Base-by-base conservation (phyloP, 2,888 invertebrate species). In the Melanostoma scalare region DNA sequence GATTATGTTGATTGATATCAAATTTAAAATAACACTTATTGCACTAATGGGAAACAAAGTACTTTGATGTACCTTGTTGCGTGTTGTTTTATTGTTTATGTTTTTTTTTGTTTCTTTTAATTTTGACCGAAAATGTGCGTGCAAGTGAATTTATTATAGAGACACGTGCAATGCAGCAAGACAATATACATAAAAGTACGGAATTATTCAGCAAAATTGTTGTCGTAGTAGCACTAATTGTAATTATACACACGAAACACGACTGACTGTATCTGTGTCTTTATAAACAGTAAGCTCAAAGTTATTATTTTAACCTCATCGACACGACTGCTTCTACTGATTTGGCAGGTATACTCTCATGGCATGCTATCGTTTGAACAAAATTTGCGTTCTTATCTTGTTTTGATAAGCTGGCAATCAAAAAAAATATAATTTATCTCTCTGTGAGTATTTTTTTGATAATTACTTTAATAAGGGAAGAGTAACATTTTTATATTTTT, bases 211-310 rank as follows among this genome's bases (percentile, higher is more conserved):
- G n/a, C 33, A 30, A 56, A 56, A 30, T n/a, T 46, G 56, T 33
- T 79, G 36, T 38, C 63, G 46, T 38, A 20, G 20, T 20, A 52
- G 68, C 71, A 65, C 71, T 71, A 53, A 56, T 44, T 67, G 56
- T 42, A 35, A 52, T 38, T 56, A 56, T 30, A 55, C 9, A 31
- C 20, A 30, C 31, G 20, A 20, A 20, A 53, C 4, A 63, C 20
- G 50, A 63, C 38, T 69, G 50, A 31, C 48, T 42, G 44, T 71
- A 35, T 52, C 38, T 40, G 38, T 75, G 31, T 65, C 60, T 71
- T 63, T 46, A 44, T 75, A 77, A 77, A 67, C 61, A 77, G 72
- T 72, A 60, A 61, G 48, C 58, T 38, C 67, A 68, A 46, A 61
- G 42, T 72, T 50, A 48, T 65, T 67, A 69, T 53, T 65, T 48